Evolutionary conservation across 2,797 vertebrate genomes (phyloP), one percentile per base, ranked within the genome.

Genomic region (Rhyacichthys aspro): DNA sequence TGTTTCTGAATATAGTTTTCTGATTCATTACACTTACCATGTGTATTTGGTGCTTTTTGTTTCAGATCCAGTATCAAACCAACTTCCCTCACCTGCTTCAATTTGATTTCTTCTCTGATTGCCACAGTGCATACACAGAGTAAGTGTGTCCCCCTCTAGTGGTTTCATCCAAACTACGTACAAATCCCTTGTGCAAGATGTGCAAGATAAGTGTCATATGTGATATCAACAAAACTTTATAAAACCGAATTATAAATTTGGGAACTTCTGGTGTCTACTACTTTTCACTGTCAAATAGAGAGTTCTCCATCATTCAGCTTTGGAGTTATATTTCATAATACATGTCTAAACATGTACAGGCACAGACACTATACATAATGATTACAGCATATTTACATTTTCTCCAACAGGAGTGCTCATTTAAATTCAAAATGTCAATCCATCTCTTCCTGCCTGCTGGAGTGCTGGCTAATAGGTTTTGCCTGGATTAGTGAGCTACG

Each of bases 91-190:
- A 79, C 81, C 84, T 88, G 86, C 41, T 69, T 23, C 41, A 55
- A 48, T 49, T 67, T 58, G 0, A 50, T 71, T 63, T 60, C 67
- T 72, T 81, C 59, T 72, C 9, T 74, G 43, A 42, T 54, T 17
- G 19, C 32, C 18, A 28, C 7, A 28, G 34, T 32, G 11, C 16
- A n/a, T 17, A 37, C 1, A 6, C 9, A 7, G 14, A 33, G 10
- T 63, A n/a, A 23, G n/a, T 54, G 12, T 86, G 64, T 65, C 81
- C 11, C 88, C 88, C 84, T 86, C 89, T 86, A 66, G 80, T 76
- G 85, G 88, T 83, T 76, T 70, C 63, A 75, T 28, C 14, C 12
- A 52, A 63, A 49, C 2, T 17, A 4, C 18, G 1, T 7, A 11
- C 36, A 18, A 55, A 43, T 39, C 8, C 37, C 37, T 3, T 14